Percentiles rank a stretch among this genome's conserved stretches.
These are phyloP conservation scores for Lathamus discolor DNA, from an alignment of 2,113 vertebrate species.

Conservation along the genomic window DNA sequence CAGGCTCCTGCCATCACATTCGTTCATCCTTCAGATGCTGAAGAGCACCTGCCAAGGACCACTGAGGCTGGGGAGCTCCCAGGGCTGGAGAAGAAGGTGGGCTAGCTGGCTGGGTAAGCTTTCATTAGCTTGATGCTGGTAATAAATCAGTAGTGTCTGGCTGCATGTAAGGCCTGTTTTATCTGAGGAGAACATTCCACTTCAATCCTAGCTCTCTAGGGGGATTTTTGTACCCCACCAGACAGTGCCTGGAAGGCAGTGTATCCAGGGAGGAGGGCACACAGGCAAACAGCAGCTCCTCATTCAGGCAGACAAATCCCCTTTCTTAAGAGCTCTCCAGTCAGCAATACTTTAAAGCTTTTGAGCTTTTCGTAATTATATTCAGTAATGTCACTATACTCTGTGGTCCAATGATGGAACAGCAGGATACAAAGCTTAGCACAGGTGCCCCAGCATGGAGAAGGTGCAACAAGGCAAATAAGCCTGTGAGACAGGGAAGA, in stretches of 20 bases:
- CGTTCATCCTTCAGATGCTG: neutral
- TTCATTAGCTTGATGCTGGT: neutral
- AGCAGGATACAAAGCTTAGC: neutral
- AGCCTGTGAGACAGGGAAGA: neutral
- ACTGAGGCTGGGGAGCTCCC: neutral
- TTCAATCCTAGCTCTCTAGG: neutral
- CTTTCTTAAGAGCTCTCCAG: neutral
- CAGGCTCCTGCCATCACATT: neutral
- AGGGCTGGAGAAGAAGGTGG: neutral
- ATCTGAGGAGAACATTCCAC: neutral
- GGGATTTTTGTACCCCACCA: neutral
- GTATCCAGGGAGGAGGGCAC: neutral
- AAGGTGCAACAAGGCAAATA: neutral
- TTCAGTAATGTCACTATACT: neutral
- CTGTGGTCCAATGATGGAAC: neutral
- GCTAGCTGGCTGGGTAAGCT: neutral
- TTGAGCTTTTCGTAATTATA: neutral
- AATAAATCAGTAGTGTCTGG: neutral
- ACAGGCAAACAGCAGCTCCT: neutral
- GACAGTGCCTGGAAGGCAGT: neutral
- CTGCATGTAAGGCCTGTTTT: accelerated
- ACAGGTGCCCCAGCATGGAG: neutral
- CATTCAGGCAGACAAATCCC: neutral
- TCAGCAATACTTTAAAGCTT: neutral
- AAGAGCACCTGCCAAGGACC: neutral